Percentiles rank a stretch among this genome's conserved stretches.
phyloP scores from a whole-genome alignment of 2,797 vertebrate species.

The Prionace glauca region DNA sequence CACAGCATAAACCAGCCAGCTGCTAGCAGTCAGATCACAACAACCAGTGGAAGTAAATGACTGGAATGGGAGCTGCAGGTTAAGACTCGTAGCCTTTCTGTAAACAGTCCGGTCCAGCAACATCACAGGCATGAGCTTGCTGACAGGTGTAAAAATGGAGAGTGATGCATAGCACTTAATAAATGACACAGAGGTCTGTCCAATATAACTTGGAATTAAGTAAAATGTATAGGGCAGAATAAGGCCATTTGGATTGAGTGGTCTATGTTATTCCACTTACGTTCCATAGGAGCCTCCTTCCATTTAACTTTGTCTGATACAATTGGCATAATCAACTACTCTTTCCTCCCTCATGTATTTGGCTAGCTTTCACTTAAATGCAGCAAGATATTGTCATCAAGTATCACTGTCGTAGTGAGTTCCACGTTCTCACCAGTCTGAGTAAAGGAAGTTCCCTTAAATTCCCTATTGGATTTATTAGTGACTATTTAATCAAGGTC shows the following conservation, averaged over 20 bases:
- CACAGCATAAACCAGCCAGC: neutral
- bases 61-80: neutral
- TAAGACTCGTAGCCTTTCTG: neutral
- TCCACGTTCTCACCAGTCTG: neutral
- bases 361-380: neutral
- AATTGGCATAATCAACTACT: neutral
- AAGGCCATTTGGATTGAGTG: neutral
- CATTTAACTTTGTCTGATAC: neutral
- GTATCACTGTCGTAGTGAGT: neutral
- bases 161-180: neutral
- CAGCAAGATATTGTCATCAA: neutral
- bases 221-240: neutral
- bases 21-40: neutral
- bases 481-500: neutral
- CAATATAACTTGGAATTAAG: neutral
- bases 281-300: neutral
- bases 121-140: neutral
- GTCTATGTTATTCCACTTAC: neutral
- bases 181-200: neutral
- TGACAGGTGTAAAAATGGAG: neutral
- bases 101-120: neutral
- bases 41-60: neutral
- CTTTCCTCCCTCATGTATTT: neutral
- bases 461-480: neutral
- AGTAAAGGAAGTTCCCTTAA: neutral